A percentile compares a stretch with the other conserved stretches of the same genome.
Evolutionary conservation across 2,888 invertebrate genomes (phyloP).

Genomic region (Gryllus longicercus): DNA sequence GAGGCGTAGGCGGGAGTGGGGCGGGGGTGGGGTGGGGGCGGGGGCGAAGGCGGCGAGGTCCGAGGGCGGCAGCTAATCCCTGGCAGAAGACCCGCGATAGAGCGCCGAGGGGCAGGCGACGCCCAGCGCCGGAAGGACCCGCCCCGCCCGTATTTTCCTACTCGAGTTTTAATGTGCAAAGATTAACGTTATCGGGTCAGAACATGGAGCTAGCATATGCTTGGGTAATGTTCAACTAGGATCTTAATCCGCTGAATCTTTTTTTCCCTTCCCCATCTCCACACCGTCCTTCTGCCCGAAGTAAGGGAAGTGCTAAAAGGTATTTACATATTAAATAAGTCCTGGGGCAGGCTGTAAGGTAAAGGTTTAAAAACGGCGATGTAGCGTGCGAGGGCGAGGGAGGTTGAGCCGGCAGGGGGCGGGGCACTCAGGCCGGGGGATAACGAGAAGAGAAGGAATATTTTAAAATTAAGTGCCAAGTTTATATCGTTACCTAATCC

Average conservation of each 20-base stretch:
- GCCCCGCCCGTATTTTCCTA: not conserved
- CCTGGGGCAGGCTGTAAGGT: constrained; percentile 3
- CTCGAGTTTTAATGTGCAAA: constrained; percentile 17
- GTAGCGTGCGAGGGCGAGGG: constrained; percentile 4
- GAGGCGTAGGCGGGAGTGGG: not conserved
- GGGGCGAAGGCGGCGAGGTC: not conserved
- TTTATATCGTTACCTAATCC: constrained; percentile 17
- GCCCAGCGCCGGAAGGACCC: not conserved
- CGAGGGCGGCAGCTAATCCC: not conserved
- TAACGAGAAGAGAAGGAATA: constrained; percentile 21
- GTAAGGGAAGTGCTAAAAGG: constrained; percentile 31
- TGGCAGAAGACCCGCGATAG: not conserved
- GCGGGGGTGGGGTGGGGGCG: not conserved
- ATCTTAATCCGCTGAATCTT: constrained; percentile 18
- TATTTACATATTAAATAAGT: constrained; percentile 34
- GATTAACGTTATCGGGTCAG: constrained; percentile 8
- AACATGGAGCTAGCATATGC: constrained; percentile 20
- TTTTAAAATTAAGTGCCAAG: constrained; percentile 27
- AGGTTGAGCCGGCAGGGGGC: not conserved
- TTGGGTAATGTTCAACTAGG: constrained; percentile 21
- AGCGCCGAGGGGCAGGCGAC: too few species aligned
- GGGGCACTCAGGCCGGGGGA: not conserved
- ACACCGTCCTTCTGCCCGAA: not conserved
- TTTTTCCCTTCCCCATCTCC: constrained; percentile 19
- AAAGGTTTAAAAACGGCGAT: constrained; percentile 19